Conservation (phyloP, 2,797 vertebrate species). For the Sebastes umbrosus region DNA sequence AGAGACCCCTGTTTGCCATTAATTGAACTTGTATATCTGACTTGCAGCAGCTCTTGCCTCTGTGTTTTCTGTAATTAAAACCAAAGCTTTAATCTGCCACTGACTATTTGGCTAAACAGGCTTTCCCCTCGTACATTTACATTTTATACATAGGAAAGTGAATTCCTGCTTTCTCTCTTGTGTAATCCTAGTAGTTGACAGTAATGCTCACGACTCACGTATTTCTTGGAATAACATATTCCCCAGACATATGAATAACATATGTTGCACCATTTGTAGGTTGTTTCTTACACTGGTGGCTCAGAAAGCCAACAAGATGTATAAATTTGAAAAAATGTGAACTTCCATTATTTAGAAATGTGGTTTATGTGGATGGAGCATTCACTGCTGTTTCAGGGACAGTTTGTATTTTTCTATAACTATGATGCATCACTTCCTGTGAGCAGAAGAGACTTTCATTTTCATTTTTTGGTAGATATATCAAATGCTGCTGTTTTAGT, state of each 20-base stretch:
- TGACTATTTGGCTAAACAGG: background rate
- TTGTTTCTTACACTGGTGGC: background rate
- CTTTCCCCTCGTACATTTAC: background rate
- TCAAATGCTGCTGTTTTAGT: background rate
- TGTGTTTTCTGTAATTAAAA: constrained; percentile 15
- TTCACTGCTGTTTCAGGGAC: background rate
- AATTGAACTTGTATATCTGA: background rate
- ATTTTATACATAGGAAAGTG: background rate
- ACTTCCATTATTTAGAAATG: background rate
- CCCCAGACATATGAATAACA: constrained; percentile 15
- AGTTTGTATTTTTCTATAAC: background rate
- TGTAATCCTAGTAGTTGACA: background rate
- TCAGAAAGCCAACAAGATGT: background rate
- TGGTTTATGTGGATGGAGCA: background rate
- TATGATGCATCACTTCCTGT: background rate
- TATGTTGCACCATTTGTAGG: background rate
- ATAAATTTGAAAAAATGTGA: background rate
- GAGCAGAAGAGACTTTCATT: background rate
- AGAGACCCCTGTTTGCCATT: constrained; percentile 5
- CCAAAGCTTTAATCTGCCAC: background rate
- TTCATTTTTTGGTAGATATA: background rate
- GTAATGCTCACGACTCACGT: background rate
- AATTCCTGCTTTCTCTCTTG: background rate
- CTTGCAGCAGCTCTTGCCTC: background rate
- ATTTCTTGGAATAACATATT: background rate